These are phyloP conservation scores for Linyphia triangularis DNA, from an alignment of 2,888 invertebrate genomes.

Conservation along the genomic window DNA sequence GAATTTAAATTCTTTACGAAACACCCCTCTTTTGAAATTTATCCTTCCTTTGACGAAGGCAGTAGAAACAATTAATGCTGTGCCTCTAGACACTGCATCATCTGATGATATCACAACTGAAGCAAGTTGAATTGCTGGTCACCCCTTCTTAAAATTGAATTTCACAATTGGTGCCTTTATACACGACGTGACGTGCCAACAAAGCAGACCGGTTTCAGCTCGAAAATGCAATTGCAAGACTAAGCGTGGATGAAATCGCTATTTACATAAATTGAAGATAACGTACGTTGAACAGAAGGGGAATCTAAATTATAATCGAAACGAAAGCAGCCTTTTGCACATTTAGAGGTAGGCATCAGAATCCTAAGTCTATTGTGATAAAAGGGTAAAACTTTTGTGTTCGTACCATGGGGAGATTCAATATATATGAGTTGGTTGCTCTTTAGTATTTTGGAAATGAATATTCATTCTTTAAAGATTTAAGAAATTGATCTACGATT, in stretches of 20 bases:
- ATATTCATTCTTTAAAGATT: slow-evolving; percentile 19
- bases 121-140: neutral
- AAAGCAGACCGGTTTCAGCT: slow-evolving; percentile 8
- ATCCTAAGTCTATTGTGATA: slow-evolving; percentile 16
- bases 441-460: slow-evolving; percentile 30
- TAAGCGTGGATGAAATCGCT: neutral
- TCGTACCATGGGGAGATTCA: slow-evolving; percentile 13
- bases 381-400: slow-evolving; percentile 11
- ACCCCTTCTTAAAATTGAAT: slow-evolving; percentile 17
- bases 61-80: neutral
- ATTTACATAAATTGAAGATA: slow-evolving; percentile 70
- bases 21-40: no score
- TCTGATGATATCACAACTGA: neutral
- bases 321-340: slow-evolving; percentile 21
- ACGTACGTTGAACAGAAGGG: slow-evolving; percentile 23
- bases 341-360: neutral
- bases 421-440: neutral
- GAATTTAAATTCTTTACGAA: no score
- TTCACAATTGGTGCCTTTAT: slow-evolving; percentile 28
- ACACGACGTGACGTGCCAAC: slow-evolving; percentile 32
- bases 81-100: neutral
- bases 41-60: neutral
- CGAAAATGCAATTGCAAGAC: slow-evolving; percentile 36
- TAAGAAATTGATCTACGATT: neutral
- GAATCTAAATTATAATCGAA: slow-evolving; percentile 54